Base-by-base conservation (phyloP, 2,113 vertebrate genomes). In the Platycercus adscitus region DNA sequence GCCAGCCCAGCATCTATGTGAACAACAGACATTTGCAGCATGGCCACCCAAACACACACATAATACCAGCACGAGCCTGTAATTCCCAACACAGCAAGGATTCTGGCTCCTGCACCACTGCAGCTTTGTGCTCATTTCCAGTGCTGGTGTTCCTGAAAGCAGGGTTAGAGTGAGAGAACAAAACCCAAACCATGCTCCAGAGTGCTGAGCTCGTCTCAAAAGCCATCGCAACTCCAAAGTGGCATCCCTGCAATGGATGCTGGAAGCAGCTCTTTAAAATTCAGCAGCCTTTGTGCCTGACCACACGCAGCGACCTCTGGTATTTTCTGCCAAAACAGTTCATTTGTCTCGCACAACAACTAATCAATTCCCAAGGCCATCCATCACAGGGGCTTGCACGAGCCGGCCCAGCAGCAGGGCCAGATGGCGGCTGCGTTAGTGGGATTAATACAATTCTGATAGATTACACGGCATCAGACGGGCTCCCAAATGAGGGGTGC, bases 361-460 rank as follows among this genome's bases (percentile, higher is more conserved):
- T 99, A 99, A 99, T 99, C 99, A 99, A 99, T 99, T 98, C 98
- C 95, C 96, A 96, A 97, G 98, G 97, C 99, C 99, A 99, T 99
- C 99, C 98, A 99, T 99, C 99, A 99, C 96, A 17, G 97, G 81
- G 97, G 95, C 98, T 98, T 95, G 96, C 53, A 96, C 68, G 95
- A 97, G 97, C 95, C 60, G 95, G 97, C 81, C 97, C 94, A 49
- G 97, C 96, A 96, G 96, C 81, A 37, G 97, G 97, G 97, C 97
- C 98, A 98, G 98, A 98, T 98, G 98, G 98, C 47, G 94, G 97
- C 97, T 95, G 95, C 61, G 95, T 98, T 98, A 97, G 96, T 90
- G 96, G 98, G 98, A 99, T 99, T 99, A 99, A 99, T 99, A 98
- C 97, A 97, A 97, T 96, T 98, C 98, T 98, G 98, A 98, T 98